Conservation (phyloP, 1,140 invertebrate genomes). For the Drosophila kurseongensis region DNA sequence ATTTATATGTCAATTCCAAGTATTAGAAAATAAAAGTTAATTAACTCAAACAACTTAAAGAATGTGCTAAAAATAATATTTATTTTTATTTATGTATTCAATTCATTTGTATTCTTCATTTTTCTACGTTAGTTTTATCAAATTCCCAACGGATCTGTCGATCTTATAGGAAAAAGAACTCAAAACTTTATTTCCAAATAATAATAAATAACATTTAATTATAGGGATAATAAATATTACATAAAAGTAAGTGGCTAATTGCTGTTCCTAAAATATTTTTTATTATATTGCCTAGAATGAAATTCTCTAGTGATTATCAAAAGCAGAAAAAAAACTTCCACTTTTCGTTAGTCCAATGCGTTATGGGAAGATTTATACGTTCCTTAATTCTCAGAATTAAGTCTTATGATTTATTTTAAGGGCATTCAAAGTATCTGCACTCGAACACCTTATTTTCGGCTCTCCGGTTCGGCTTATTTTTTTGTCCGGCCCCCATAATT, state of each 20-base stretch:
- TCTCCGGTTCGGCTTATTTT: constrained; percentile 2
- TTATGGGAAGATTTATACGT: not conserved
- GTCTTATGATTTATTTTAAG: constrained; percentile 2
- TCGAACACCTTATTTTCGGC: no score
- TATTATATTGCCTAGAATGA: not conserved
- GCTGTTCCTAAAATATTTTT: not conserved
- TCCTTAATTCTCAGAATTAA: not conserved
- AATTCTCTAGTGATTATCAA: not conserved
- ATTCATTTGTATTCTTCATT: no score
- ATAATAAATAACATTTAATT: no score
- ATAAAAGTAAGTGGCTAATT: no score
- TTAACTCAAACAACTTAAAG: no score
- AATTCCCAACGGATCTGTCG: no score
- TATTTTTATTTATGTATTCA: no score
- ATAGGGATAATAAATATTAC: no score
- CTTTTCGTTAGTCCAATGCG: not conserved
- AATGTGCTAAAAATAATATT: no score
- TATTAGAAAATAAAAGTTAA: not conserved
- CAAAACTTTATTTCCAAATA: no score
- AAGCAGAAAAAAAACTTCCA: not conserved
- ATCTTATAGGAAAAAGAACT: no score
- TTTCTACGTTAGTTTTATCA: no score
- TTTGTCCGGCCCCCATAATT: constrained; percentile 50
- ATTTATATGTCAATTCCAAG: not conserved
- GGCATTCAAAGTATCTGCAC: not conserved